Base-by-base conservation (phyloP, 1,140 invertebrate species). In the Lineus longissimus region DNA sequence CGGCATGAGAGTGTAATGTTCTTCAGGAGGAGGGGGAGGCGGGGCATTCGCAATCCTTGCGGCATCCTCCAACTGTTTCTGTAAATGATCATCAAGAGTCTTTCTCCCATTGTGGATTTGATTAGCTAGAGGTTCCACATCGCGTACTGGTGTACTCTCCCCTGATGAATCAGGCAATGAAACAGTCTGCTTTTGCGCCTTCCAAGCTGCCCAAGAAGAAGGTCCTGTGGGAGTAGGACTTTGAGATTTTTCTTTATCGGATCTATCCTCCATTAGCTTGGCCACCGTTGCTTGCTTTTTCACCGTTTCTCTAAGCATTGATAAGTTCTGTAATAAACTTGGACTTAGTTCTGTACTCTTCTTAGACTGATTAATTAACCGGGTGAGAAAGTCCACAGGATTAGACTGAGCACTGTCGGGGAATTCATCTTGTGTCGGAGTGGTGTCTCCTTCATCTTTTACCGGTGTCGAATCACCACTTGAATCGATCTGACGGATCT, bases 301-400 rank as follows among this genome's bases (percentile, higher is more conserved):
- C n/a, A 70, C 67, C 25, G 63, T 71, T 19, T 61, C 63, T 11
- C 70, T 71, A 31, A 78, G 62, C 22, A 73, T 51, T 2, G 70
- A 63, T 30, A 77, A 65, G 60, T 70, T 76, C 51, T 76, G 70
- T 22, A 78, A 59, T 55, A 78, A 78, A 55, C 66, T 75, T 4
- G 73, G 60, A 25, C 64, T 61, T 33, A 41, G 41, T 15, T 55
- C 51, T 22, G 65, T 57, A 7, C 59, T 65, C 62, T 75, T 73
- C 36, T 74, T 66, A 15, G 73, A 71, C 65, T 78, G 72, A 45
- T 69, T 68, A 36, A 78, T 70, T 11, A 77, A 70, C 61, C 74
- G 70, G n/a, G 76, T 76, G 9, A 78, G 64, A 64, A 78, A 77
- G 59, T 77, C 76, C 25, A 78, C 76, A 4, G 76, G 74, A 61